These are phyloP conservation scores for Dexiosoma caninum DNA, from an alignment of 2,888 invertebrate genomes.

Conservation along the genomic window DNA sequence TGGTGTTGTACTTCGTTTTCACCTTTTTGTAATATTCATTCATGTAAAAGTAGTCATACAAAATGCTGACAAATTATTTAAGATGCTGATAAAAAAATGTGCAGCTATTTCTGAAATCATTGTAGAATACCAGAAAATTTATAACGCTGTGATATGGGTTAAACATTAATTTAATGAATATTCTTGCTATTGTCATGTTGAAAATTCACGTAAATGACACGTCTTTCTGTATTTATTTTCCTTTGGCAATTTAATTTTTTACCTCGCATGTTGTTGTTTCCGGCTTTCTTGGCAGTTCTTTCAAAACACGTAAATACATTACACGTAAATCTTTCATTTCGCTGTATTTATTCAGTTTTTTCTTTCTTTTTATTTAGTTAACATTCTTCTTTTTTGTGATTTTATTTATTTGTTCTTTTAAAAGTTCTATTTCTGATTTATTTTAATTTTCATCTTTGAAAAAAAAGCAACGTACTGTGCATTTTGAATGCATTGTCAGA, in stretches of 20 bases:
- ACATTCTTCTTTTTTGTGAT: not conserved
- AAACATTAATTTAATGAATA: slow-evolving; percentile 11
- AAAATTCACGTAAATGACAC: slow-evolving; percentile 15
- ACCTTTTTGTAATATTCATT: no score
- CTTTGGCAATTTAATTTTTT: slow-evolving; percentile 20
- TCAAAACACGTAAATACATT: slow-evolving; percentile 31
- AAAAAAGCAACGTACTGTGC: not conserved
- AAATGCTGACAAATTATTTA: no score
- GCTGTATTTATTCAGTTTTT: not conserved
- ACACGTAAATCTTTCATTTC: not conserved
- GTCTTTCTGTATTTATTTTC: slow-evolving; percentile 26
- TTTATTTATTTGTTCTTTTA: slow-evolving; percentile 2
- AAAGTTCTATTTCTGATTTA: slow-evolving; percentile 4
- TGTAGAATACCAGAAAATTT: no score
- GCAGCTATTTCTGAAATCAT: no score
- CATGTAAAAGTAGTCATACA: no score
- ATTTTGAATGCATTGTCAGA: not conserved
- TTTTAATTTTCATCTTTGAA: not conserved
- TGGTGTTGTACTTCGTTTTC: no score
- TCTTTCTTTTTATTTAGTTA: not conserved
- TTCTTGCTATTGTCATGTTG: not conserved
- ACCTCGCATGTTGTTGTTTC: slow-evolving; percentile 22
- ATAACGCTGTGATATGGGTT: no score
- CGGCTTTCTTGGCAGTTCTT: slow-evolving; percentile 25
- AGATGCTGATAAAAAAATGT: no score